Conservation (phyloP, 2,797 vertebrate species). For the Squalus acanthias region DNA sequence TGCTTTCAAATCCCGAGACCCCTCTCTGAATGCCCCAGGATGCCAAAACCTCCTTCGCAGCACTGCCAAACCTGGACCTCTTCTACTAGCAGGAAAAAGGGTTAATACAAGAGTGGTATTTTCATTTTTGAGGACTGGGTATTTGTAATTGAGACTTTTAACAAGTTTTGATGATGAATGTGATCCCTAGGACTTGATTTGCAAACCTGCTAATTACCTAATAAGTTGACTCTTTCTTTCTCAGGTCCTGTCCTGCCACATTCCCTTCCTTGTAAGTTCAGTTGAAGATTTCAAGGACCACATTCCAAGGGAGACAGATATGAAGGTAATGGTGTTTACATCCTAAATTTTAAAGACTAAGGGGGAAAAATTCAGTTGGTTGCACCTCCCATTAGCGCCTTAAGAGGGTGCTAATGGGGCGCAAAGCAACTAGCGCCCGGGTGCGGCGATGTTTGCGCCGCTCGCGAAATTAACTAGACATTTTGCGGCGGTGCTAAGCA, state of each 20-base stretch:
- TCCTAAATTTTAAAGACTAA: slow-evolving; percentile 32
- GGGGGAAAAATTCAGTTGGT: too few relatives aligned
- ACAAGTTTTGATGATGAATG: neutral
- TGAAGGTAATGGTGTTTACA: slow-evolving; percentile 76
- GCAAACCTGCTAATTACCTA: slow-evolving; percentile 31
- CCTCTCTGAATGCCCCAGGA: neutral
- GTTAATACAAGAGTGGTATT: neutral
- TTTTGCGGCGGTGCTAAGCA: too few relatives aligned
- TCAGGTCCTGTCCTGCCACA: slow-evolving; percentile 95
- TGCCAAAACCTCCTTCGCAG: neutral
- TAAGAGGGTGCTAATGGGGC: too few relatives aligned
- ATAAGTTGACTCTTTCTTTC: slow-evolving; percentile 42
- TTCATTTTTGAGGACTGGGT: neutral
- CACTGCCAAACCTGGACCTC: neutral
- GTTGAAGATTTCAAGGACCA: slow-evolving; percentile 98
- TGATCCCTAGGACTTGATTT: slow-evolving; percentile 16
- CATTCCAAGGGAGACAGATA: slow-evolving; percentile 97
- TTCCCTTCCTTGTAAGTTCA: slow-evolving; percentile 97
- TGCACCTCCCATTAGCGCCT: too few relatives aligned
- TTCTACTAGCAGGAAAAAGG: neutral
- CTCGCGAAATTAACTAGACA: too few relatives aligned
- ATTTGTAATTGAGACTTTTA: neutral
- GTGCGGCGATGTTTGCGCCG: too few relatives aligned
- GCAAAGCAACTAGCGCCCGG: too few relatives aligned
- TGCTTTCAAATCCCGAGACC: neutral